Base-by-base conservation (phyloP, 1,140 invertebrate species). In the Archegozetes longisetosus region DNA sequence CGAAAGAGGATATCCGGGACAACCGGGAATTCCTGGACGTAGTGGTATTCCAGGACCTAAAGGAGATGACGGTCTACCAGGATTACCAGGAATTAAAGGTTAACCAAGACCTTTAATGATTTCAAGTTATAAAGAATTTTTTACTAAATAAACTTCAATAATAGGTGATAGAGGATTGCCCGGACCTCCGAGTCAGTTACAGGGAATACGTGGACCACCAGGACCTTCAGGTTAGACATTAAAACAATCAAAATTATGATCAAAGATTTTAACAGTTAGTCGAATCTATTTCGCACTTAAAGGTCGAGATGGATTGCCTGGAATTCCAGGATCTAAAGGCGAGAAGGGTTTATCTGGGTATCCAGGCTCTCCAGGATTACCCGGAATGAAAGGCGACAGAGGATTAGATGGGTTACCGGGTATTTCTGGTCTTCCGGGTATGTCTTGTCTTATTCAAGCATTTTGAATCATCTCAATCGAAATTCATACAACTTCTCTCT, bases 41-140 rank as follows among this genome's bases (percentile, higher is more conserved):
- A 64, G 64, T 49, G 52, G 70, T 69, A 69, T 68, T 52, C 26
- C 64, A 47, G 65, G 65, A 13, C 48, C 58, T 1, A 61, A 60
- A 40, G 65, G 65, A 20, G 52, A 62, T 25, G 25, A 28, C 48
- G 65, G 65, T 26, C 29, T 61, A 32, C 50, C 60, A 29, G 23
- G 64, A 48, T 58, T 65, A 6, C 70, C 70, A 60, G 81, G 81
- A 56, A 70, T 67, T 52, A 52, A 66, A 24, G 74, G 75, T 23
- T 65, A 25, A 2, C 13, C 17, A 22, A 64, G 66, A 51, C n/a
- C 60, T 24, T 55, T 59, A n/a, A n/a, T n/a, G n/a, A n/a, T n/a
- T n/a, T n/a, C n/a, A n/a, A n/a, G n/a, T n/a, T n/a, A n/a, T 17
- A 40, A 40, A 40, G 17, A 9, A 40, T 40, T 40, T 9, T 9